phyloP scores from a whole-genome alignment of 2,797 vertebrate species.

The Anolis apletophallus region DNA sequence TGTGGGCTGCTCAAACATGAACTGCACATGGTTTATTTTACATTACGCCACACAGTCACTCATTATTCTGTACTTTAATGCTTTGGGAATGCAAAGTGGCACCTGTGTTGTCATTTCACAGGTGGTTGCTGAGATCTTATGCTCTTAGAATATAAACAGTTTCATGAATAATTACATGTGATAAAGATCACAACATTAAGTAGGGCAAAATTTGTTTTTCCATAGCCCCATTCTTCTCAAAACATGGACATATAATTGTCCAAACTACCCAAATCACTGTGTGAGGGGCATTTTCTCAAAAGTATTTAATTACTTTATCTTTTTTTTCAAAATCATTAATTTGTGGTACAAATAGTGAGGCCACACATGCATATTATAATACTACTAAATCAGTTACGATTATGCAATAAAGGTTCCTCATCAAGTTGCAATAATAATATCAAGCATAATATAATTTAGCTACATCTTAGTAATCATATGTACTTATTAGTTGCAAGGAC shows the following conservation, averaged over 20 bases:
- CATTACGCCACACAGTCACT: not conserved
- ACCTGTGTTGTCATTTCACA: not conserved
- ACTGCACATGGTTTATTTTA: too few species aligned
- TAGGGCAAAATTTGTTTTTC: not conserved
- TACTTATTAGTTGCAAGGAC: not conserved
- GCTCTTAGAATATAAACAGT: too few species aligned
- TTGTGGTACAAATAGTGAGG: not conserved
- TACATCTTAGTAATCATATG: not conserved
- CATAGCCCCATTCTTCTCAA: not conserved
- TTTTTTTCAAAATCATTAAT: not conserved
- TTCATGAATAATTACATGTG: too few species aligned
- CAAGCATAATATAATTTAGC: not conserved
- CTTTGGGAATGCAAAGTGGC: not conserved
- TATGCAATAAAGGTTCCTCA: not conserved
- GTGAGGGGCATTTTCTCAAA: not conserved
- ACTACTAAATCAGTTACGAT: not conserved
- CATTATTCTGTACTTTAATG: not conserved
- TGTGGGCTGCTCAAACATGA: too few species aligned
- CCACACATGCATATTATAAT: not conserved
- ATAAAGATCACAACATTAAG: not conserved
- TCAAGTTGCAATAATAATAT: too few species aligned
- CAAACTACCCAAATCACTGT: not conserved
- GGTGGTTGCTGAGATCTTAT: not conserved
- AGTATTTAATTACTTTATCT: not conserved
- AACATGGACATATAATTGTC: not conserved